Evolutionary conservation across 1,140 invertebrate species (phyloP).

Genomic region (Heliconius himera): DNA sequence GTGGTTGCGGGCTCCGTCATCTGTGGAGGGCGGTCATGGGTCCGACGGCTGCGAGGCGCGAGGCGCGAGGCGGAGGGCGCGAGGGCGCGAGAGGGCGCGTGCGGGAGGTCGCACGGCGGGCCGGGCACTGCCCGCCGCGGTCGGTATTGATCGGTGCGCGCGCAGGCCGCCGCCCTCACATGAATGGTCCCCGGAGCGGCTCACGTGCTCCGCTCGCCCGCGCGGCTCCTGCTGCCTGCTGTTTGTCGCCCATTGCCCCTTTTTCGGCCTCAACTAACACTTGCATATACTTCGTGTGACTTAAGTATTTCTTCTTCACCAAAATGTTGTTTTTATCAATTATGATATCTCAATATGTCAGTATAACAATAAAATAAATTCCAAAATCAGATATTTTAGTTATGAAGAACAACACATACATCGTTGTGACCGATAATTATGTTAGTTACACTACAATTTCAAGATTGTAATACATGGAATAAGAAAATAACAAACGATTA

Average conservation of each 20-base stretch:
- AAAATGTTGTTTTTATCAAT: neutral
- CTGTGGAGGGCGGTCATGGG: slow-evolving; percentile 74
- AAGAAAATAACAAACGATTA: too few relatives aligned
- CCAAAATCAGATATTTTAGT: too few relatives aligned
- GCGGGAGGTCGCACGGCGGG: slow-evolving; percentile 64
- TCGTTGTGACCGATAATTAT: too few relatives aligned
- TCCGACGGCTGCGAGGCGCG: slow-evolving; percentile 39
- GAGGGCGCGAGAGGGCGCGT: slow-evolving; percentile 49
- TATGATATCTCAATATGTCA: neutral
- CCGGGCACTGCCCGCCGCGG: slow-evolving; percentile 67
- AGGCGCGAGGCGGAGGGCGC: slow-evolving; percentile 40
- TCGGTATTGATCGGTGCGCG: slow-evolving; percentile 71
- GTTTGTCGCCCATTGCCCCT: neutral
- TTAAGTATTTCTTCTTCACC: neutral
- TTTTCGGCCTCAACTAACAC: neutral
- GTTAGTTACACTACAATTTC: too few relatives aligned
- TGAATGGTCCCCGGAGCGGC: slow-evolving; percentile 63
- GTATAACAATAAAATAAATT: too few relatives aligned
- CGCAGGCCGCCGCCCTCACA: slow-evolving; percentile 69
- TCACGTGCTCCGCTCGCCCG: slow-evolving; percentile 38
- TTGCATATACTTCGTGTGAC: neutral
- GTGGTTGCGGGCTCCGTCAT: slow-evolving; percentile 69
- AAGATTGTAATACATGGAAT: too few relatives aligned
- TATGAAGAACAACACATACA: too few relatives aligned
- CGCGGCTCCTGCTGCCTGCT: neutral